A percentile compares a stretch with the other conserved stretches of the same genome.
phyloP scores from a whole-genome alignment of 53 echinoderm and acorn worm species.

The Echinometra lucunter region DNA sequence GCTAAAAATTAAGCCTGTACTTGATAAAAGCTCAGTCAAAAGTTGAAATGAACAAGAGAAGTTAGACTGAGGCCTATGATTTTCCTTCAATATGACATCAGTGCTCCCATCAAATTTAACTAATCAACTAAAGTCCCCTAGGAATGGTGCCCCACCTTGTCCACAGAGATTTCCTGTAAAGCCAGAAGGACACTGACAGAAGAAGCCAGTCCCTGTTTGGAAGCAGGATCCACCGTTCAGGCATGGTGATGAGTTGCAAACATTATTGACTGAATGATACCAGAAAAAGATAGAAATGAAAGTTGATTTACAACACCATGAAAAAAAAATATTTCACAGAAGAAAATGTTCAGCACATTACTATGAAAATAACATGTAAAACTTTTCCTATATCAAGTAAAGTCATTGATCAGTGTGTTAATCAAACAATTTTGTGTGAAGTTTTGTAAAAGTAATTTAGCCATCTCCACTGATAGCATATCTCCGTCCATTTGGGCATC shows the following conservation, averaged over 20 bases:
- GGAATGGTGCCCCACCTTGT: slow-evolving; percentile 39
- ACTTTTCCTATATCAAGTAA: not conserved
- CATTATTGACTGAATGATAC: slow-evolving; percentile 51
- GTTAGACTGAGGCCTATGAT: too few relatives aligned
- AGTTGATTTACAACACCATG: not conserved
- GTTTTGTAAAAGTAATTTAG: not conserved
- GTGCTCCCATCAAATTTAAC: too few relatives aligned
- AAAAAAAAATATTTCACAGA: too few relatives aligned
- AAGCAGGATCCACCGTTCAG: slow-evolving; percentile 82
- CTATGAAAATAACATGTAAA: not conserved
- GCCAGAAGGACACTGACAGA: slow-evolving; percentile 77
- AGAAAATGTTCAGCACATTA: too few relatives aligned
- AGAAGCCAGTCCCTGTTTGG: slow-evolving; percentile 63
- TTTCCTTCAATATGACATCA: too few relatives aligned
- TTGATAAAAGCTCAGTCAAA: too few relatives aligned
- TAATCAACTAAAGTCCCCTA: not conserved
- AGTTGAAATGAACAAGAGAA: too few relatives aligned
- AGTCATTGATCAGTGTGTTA: not conserved
- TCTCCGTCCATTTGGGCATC: too few relatives aligned
- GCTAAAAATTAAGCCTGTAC: too few relatives aligned
- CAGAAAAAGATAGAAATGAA: not conserved
- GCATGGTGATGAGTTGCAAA: slow-evolving; percentile 78
- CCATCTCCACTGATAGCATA: too few relatives aligned
- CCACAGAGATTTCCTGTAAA: slow-evolving; percentile 84
- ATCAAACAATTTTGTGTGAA: not conserved